Base-by-base conservation (phyloP, 2,797 vertebrate species). In the Sarcoramphus papa region DNA sequence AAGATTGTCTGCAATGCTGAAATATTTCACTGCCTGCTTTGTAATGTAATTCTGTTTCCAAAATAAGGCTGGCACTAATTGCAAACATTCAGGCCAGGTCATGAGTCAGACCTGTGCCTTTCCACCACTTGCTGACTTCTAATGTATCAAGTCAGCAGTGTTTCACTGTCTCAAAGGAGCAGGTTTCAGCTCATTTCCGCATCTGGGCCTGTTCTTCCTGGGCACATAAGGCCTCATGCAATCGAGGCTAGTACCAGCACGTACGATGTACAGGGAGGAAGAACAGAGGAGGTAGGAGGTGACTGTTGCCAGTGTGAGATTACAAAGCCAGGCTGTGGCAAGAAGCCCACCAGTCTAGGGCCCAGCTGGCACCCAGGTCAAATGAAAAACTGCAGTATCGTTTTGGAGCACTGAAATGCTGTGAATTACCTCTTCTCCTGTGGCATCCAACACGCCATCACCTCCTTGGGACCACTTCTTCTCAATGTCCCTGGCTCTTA, bases 401-500 rank as follows among this genome's bases (percentile, higher is more conserved):
- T 33, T 64, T 28, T 57, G 43, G 18, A 86, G 57, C 62, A n/a
- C 24, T 4, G 18, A 62, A 76, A 62, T 13, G 45, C 48, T 47
- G 41, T 13, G 22, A 73, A 43, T 97, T 97, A 99, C 99, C 99
- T 99, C 99, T 57, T 98, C 98, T 68, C 99, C 99, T 5, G 99
- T 99, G 64, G 99, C 98, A 90, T 99, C 98, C 88, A 99, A 68
- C 87, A 99, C 98, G 0, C 99, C 99, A 54, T 99, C 99, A 0
- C 98, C 98, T 95, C 98, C 98, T 62, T 98, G 98, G 73, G 98
- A 98, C 95, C 97, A 98, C 97, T 98, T 98, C 75, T 98, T 98
- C 95, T 99, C 99, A 40, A 99, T 99, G 40, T 98, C 97, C 85
- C 99, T 98, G 93, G 99, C 99, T 97, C 98, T 98, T 92, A 99